Percentiles rank a stretch among this genome's conserved stretches.
Conservation (phyloP, 2,888 invertebrate species). For the Odiellus spinosus region DNA sequence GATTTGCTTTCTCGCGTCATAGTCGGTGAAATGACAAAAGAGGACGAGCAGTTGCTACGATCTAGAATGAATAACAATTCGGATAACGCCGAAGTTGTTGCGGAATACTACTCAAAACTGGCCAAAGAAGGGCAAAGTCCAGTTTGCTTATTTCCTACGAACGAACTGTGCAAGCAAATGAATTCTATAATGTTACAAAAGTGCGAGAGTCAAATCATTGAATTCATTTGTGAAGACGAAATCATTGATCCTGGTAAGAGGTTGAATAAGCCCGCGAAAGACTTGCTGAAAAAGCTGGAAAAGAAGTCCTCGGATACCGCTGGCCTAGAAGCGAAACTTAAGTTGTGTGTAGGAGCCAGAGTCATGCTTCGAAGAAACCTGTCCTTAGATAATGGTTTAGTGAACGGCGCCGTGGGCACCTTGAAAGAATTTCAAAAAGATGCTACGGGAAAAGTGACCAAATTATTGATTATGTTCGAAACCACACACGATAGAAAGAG, state of each 20-base stretch:
- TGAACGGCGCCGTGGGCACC: slow-evolving; percentile 1
- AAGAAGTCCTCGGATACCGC: slow-evolving; percentile 1
- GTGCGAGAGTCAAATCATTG: no score
- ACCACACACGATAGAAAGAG: slow-evolving; percentile 1
- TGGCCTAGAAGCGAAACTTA: background rate
- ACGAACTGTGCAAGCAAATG: no score
- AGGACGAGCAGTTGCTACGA: background rate
- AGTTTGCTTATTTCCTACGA: no score
- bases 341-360: background rate
- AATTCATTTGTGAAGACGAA: background rate
- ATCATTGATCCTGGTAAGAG: background rate
- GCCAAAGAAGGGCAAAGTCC: no score
- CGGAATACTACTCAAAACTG: no score
- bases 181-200: no score
- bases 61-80: background rate
- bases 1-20: background rate
- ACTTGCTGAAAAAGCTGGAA: background rate
- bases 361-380: slow-evolving; percentile 2
- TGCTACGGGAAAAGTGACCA: no score
- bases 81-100: no score
- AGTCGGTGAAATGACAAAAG: background rate
- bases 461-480: background rate
- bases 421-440: background rate
- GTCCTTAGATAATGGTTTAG: background rate
- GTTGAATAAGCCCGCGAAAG: background rate